Conservation (phyloP, 2,888 invertebrate species). For the Sericinus montela region DNA sequence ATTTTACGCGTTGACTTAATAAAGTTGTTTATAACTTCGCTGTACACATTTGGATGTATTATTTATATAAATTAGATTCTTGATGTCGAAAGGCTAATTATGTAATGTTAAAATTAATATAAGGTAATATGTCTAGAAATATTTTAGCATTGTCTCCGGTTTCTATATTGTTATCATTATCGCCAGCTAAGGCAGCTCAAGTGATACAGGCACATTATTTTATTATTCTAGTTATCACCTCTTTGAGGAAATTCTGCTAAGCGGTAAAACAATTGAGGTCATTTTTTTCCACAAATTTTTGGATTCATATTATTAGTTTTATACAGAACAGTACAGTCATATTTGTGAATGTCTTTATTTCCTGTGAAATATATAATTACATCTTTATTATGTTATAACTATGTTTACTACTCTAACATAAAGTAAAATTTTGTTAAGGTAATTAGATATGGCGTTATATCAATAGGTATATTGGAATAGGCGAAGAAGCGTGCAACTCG, state of each 20-base stretch:
- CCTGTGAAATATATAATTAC: too few species aligned
- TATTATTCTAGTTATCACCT: background rate
- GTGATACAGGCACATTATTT: slow-evolving; percentile 11
- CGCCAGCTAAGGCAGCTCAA: slow-evolving; percentile 9
- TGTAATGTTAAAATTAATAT: background rate
- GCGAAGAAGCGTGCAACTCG: slow-evolving; percentile 5
- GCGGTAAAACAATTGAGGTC: background rate
- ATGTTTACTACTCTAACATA: too few species aligned
- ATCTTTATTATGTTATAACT: too few species aligned
- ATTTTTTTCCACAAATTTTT: too few species aligned
- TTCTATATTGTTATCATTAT: background rate
- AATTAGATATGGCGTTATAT: background rate
- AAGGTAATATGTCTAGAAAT: background rate
- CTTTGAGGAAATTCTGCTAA: background rate
- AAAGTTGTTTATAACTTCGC: background rate
- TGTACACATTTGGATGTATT: background rate
- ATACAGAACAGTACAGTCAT: too few species aligned
- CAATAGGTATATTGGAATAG: slow-evolving; percentile 1
- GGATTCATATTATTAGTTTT: too few species aligned
- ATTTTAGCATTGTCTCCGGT: background rate
- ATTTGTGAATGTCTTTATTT: too few species aligned
- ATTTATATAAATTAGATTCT: background rate
- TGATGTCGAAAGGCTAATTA: background rate
- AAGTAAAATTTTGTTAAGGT: background rate
- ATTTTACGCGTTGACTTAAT: too few species aligned